phyloP scores from a whole-genome alignment of 2,797 vertebrate species.

The Karalla daura region DNA sequence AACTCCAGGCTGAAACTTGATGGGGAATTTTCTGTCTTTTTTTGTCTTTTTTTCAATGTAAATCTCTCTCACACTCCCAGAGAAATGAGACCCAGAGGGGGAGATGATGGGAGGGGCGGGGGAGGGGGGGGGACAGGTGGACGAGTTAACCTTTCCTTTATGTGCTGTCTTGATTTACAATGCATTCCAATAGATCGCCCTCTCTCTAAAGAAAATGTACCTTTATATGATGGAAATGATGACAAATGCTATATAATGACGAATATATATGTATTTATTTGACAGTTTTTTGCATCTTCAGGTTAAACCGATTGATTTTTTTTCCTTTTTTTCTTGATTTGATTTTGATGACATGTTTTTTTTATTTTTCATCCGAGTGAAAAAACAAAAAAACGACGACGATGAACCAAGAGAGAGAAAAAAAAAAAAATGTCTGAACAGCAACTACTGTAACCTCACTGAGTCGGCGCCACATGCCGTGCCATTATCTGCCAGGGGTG shows the following conservation, averaged over 20 bases:
- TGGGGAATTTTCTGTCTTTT: constrained; percentile 18
- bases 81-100: constrained; percentile 68
- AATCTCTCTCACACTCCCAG: constrained; percentile 42
- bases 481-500: constrained; percentile 54
- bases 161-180: constrained; percentile 67
- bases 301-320: constrained; percentile 51
- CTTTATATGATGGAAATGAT: constrained; percentile 67
- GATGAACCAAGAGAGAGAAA: constrained; percentile 40
- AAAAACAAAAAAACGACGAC: constrained; percentile 63
- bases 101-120: no score
- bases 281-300: constrained; percentile 69
- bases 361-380: constrained; percentile 52
- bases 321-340: constrained; percentile 48
- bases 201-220: constrained; percentile 67
- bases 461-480: constrained; percentile 53
- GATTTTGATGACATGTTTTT: constrained; percentile 10
- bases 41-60: constrained; percentile 20
- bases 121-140: constrained; percentile 78
- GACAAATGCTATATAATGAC: constrained; percentile 63
- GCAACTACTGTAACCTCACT: constrained; percentile 82
- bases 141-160: constrained; percentile 79
- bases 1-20: constrained; percentile 69
- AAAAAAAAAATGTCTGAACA: constrained; percentile 54
- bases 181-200: constrained; percentile 67
- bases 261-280: constrained; percentile 79